phyloP scores from a whole-genome alignment of 35 echinoderm and acorn worm species.

The Ophioderma brevispina region DNA sequence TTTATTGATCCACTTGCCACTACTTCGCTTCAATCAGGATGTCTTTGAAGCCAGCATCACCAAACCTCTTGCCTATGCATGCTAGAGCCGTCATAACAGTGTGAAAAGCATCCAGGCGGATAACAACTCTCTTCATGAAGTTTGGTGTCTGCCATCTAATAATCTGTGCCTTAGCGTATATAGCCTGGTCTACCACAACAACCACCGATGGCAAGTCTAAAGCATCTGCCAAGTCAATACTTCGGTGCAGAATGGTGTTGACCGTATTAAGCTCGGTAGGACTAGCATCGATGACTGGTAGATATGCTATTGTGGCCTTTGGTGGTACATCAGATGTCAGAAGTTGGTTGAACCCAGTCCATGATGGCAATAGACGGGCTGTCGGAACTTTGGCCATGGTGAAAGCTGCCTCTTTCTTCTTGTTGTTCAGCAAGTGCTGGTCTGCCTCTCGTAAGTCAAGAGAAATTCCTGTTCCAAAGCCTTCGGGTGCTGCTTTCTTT shows the following conservation, averaged over 20 bases:
- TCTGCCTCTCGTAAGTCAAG: not conserved
- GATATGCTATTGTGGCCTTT: slow-evolving; percentile 31
- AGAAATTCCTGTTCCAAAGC: not conserved
- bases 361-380: not conserved
- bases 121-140: slow-evolving; percentile 41
- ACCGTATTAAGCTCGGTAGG: slow-evolving; percentile 43
- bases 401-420: slow-evolving; percentile 22
- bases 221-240: slow-evolving; percentile 35
- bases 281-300: slow-evolving; percentile 60
- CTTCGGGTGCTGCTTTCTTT: slow-evolving; percentile 5
- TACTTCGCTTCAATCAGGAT: slow-evolving; percentile 69
- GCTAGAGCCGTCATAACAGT: slow-evolving; percentile 58
- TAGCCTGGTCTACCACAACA: slow-evolving; percentile 69
- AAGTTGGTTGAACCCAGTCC: slow-evolving; percentile 58
- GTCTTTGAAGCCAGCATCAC: slow-evolving; percentile 75
- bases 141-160: slow-evolving; percentile 43
- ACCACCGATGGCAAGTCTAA: slow-evolving; percentile 31
- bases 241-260: slow-evolving; percentile 40
- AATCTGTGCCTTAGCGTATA: slow-evolving; percentile 58
- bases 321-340: slow-evolving; percentile 41
- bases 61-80: slow-evolving; percentile 67
- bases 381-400: slow-evolving; percentile 9
- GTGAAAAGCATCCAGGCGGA: slow-evolving; percentile 72
- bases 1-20: slow-evolving; percentile 57
- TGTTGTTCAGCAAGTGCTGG: not conserved